phyloP scores from a whole-genome alignment of 2,888 invertebrate genomes.

The Dicyrtoma fusca region DNA sequence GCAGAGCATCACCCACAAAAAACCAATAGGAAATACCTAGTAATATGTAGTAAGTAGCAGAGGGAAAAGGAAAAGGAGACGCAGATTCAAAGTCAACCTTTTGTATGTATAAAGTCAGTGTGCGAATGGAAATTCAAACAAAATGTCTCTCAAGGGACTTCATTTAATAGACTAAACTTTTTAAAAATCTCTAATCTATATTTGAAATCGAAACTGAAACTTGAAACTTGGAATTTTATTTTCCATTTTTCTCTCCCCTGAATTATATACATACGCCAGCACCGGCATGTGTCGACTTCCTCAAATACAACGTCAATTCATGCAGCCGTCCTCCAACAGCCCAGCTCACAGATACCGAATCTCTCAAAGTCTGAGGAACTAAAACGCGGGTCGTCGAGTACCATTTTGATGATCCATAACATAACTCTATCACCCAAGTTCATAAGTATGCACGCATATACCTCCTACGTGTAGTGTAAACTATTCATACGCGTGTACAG shows the following conservation, averaged over 20 bases:
- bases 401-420: too few species aligned
- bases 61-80: not conserved
- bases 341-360: not conserved
- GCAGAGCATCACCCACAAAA: constrained; percentile 23
- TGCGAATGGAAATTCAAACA: constrained; percentile 44
- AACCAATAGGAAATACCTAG: constrained; percentile 12
- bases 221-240: constrained; percentile 32
- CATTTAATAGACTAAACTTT: constrained; percentile 31
- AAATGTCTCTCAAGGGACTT: constrained; percentile 52
- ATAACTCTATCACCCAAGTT: too few species aligned
- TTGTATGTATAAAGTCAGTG: constrained; percentile 18
- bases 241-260: constrained; percentile 11
- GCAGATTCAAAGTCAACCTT: constrained; percentile 16
- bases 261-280: too few species aligned
- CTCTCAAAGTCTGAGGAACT: too few species aligned
- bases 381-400: too few species aligned
- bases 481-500: not conserved
- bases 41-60: too few species aligned
- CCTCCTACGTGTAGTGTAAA: not conserved
- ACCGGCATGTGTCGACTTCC: too few species aligned
- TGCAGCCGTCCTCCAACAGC: not conserved
- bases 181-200: constrained; percentile 46
- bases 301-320: not conserved
- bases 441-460: too few species aligned
- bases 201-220: constrained; percentile 51